Evolutionary conservation across 2,113 vertebrate genomes (phyloP).

Genomic region (Gila orcuttii): DNA sequence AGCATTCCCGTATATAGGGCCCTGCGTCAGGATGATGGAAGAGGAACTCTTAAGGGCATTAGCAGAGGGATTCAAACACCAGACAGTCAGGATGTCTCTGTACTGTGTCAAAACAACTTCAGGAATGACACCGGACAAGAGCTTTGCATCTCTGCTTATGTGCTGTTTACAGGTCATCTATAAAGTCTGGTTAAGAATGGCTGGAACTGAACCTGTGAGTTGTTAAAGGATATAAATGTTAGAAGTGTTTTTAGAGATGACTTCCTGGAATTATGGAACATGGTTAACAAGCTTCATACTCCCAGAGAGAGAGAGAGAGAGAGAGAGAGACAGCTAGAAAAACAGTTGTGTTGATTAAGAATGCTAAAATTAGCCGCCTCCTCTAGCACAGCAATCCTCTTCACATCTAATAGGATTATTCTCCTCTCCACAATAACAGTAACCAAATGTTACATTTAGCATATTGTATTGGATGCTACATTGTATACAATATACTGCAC

Average conservation of each 20-base stretch:
- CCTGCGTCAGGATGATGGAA: constrained; percentile 31
- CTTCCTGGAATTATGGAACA: constrained; percentile 18
- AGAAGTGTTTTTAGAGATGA: not conserved
- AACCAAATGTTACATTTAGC: not conserved
- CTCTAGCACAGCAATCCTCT: not conserved
- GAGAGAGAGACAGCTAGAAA: constrained; percentile 5
- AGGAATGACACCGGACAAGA: constrained; percentile 12
- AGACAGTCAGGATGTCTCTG: constrained; percentile 26
- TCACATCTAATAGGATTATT: constrained; percentile 17
- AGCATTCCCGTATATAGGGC: constrained; percentile 31
- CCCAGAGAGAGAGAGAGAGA: not conserved
- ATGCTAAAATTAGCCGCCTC: constrained; percentile 21
- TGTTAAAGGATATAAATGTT: not conserved
- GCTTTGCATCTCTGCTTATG: not conserved
- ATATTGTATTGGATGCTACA: not conserved
- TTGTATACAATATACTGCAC: not conserved
- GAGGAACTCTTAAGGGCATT: constrained; percentile 23
- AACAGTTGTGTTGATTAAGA: constrained; percentile 22
- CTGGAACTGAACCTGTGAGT: not conserved
- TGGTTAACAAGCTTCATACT: constrained; percentile 16
- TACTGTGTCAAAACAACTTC: constrained; percentile 31
- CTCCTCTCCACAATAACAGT: constrained; percentile 25
- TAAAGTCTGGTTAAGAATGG: not conserved
- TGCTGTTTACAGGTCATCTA: not conserved
- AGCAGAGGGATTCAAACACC: constrained; percentile 3